Evolutionary conservation across 2,797 vertebrate genomes (phyloP).

Genomic region (Channa striata): DNA sequence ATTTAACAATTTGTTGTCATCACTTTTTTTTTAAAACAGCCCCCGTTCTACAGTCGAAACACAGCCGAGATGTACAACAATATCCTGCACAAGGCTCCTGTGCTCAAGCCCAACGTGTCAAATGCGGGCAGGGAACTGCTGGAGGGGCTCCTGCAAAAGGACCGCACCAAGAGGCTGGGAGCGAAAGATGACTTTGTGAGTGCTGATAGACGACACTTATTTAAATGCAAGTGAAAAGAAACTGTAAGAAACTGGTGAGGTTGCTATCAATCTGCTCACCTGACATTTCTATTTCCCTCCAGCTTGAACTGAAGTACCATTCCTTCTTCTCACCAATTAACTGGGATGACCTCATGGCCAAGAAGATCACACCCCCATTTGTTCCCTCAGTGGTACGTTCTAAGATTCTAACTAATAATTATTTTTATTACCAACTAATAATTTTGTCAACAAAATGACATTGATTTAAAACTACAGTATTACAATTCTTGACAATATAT

Average conservation of each 20-base stretch:
- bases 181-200: slow-evolving; percentile 86
- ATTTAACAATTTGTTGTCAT: not conserved
- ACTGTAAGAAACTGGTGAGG: not conserved
- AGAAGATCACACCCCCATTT: slow-evolving; percentile 85
- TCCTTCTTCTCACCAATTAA: slow-evolving; percentile 87
- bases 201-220: slow-evolving; percentile 7
- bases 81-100: slow-evolving; percentile 84
- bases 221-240: fast-evolving
- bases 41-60: slow-evolving; percentile 88
- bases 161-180: slow-evolving; percentile 83
- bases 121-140: slow-evolving; percentile 84
- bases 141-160: slow-evolving; percentile 87
- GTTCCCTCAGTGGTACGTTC: slow-evolving; percentile 84
- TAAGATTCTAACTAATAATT: not conserved
- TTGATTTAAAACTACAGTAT: not conserved
- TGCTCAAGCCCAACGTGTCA: slow-evolving; percentile 87
- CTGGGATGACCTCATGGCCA: slow-evolving; percentile 88
- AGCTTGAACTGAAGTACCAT: slow-evolving; percentile 85
- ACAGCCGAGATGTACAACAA: slow-evolving; percentile 89
- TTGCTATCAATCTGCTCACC: slow-evolving; percentile 20
- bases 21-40: slow-evolving; percentile 61
- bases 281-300: slow-evolving; percentile 22
- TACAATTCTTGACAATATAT: not conserved
- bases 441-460: not conserved
- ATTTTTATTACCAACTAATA: not conserved